These are phyloP conservation scores for Micoletzkya japonica DNA, from an alignment of 2,888 invertebrate genomes.

Conservation along the genomic window DNA sequence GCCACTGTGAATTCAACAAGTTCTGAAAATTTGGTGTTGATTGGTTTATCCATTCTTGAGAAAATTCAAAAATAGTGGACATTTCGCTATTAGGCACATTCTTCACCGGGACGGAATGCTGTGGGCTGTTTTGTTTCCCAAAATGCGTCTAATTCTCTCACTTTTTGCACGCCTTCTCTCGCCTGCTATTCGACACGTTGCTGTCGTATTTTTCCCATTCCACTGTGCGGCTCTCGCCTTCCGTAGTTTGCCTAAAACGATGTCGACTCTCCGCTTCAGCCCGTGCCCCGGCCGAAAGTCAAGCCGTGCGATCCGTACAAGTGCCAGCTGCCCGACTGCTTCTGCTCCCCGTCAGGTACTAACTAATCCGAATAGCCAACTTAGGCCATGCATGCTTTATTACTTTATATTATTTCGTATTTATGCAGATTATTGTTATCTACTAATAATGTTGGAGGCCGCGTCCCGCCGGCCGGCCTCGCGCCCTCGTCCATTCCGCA, in stretches of 20 bases:
- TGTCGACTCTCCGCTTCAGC: slow-evolving; percentile 30
- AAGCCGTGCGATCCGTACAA: slow-evolving; percentile 40
- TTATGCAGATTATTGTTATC: neutral
- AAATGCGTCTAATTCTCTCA: no score
- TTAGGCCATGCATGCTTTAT: neutral
- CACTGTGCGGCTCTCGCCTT: neutral
- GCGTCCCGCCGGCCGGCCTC: slow-evolving; percentile 47
- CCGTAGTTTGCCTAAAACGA: neutral
- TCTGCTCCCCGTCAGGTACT: slow-evolving; percentile 48
- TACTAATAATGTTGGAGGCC: slow-evolving; percentile 33
- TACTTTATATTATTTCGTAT: neutral
- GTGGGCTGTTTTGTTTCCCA: no score
- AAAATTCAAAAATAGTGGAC: no score
- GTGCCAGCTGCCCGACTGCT: slow-evolving; percentile 57
- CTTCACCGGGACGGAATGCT: no score
- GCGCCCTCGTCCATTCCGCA: slow-evolving; percentile 52
- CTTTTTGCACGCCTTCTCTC: no score
- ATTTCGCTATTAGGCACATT: no score
- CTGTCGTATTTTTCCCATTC: no score
- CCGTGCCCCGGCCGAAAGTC: slow-evolving; percentile 38
- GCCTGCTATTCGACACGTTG: no score
- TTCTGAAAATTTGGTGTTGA: no score
- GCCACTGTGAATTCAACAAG: no score
- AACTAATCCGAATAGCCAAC: neutral
- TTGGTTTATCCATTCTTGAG: no score